Conservation (phyloP, 2,797 vertebrate genomes). For the Lagorchestes hirsutus region DNA sequence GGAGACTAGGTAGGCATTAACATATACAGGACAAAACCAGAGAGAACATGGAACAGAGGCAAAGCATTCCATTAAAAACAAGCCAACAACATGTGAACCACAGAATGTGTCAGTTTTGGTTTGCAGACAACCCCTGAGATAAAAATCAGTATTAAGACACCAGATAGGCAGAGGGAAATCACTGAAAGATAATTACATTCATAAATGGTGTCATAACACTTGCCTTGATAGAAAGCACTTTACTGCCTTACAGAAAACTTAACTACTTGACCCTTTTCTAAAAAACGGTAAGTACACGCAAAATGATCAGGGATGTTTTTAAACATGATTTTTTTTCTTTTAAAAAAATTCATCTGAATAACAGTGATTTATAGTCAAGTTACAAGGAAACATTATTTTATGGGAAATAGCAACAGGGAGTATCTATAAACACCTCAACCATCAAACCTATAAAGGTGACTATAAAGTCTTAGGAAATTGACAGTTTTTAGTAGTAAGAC, state of each 20-base stretch:
- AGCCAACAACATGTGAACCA: constrained; percentile 79
- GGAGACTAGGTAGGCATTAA: constrained; percentile 85
- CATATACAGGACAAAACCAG: constrained; percentile 74
- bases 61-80: constrained; percentile 76
- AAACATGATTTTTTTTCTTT: constrained; percentile 71
- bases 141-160: constrained; percentile 86
- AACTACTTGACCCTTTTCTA: constrained; percentile 78
- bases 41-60: constrained; percentile 78
- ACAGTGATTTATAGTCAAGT: constrained; percentile 66
- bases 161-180: constrained; percentile 86
- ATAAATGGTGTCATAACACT: constrained; percentile 83
- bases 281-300: constrained; percentile 71
- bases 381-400: constrained; percentile 55
- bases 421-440: constrained; percentile 11
- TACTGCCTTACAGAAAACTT: constrained; percentile 78
- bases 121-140: constrained; percentile 88
- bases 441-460: not conserved
- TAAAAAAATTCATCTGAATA: constrained; percentile 75
- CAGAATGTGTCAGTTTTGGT: constrained; percentile 87
- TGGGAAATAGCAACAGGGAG: constrained; percentile 24
- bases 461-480: constrained; percentile 33
- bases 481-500: constrained; percentile 62
- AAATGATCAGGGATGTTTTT: constrained; percentile 69
- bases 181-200: constrained; percentile 85
- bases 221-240: constrained; percentile 84